Percentiles rank a stretch among this genome's conserved stretches.
Conservation (phyloP, 2,113 vertebrate genomes). For the Prunella himalayana region DNA sequence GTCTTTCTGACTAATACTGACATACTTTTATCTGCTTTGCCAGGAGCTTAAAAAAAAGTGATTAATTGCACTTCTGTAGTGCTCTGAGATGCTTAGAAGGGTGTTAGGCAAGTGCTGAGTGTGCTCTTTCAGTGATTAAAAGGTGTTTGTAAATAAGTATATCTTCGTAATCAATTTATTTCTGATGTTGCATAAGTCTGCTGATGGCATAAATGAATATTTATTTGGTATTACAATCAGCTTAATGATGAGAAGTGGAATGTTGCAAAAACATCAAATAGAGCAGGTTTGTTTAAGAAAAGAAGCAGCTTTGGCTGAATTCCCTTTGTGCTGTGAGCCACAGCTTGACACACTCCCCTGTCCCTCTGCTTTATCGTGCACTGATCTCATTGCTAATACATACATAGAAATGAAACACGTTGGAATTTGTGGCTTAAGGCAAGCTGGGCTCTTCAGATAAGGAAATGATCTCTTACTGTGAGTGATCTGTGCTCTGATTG, state of each 20-base stretch:
- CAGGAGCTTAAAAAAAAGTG: not conserved
- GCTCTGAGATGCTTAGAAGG: not conserved
- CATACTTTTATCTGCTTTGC: not conserved
- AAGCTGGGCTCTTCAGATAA: constrained; percentile 32
- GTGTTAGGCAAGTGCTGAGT: not conserved
- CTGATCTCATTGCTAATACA: not conserved
- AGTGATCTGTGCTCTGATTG: not conserved
- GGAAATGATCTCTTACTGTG: constrained; percentile 24
- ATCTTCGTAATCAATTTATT: constrained; percentile 38
- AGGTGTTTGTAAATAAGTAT: constrained; percentile 53
- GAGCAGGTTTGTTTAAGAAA: constrained; percentile 9
- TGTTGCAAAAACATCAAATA: constrained; percentile 21
- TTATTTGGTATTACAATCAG: constrained; percentile 15
- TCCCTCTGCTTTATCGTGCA: not conserved
- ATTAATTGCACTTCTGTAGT: not conserved
- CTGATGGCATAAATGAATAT: constrained; percentile 39
- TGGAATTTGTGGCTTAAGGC: constrained; percentile 27
- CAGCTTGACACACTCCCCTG: not conserved
- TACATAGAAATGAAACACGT: not conserved
- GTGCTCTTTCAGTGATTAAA: constrained; percentile 39
- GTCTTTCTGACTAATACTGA: not conserved
- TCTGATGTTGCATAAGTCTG: constrained; percentile 1
- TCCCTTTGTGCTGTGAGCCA: not conserved
- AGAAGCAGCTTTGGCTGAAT: not conserved
- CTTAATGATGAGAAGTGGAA: constrained; percentile 12